These are phyloP conservation scores for Disparrhopalites patrizii DNA, from an alignment of 2,888 invertebrate species.

Conservation along the genomic window DNA sequence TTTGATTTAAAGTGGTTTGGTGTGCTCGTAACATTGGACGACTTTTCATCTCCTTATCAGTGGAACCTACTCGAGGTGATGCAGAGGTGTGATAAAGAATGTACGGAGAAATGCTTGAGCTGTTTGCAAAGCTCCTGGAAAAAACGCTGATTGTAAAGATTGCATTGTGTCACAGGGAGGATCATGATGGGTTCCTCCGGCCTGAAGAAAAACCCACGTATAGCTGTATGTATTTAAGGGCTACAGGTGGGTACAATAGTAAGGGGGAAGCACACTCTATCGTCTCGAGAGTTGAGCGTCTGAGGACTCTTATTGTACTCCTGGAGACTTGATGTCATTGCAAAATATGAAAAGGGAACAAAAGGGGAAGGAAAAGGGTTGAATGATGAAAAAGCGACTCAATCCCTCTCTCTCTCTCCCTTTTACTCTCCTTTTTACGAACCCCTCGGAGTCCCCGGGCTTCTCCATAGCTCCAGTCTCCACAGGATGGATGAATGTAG, in stretches of 20 bases:
- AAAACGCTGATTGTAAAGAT: neutral
- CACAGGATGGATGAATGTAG: neutral
- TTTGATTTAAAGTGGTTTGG: neutral
- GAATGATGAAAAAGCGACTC: slow-evolving; percentile 7
- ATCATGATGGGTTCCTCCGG: too few species aligned
- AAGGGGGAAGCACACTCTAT: neutral
- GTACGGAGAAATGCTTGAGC: neutral
- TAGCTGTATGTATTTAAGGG: too few species aligned
- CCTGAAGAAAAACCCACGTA: too few species aligned
- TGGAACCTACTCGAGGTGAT: neutral
- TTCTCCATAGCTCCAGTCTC: neutral
- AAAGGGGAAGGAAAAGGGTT: slow-evolving; percentile 16
- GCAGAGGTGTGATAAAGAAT: neutral
- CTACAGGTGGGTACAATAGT: too few species aligned
- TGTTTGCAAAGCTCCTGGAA: neutral
- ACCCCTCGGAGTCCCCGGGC: too few species aligned
- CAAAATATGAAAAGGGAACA: slow-evolving; percentile 16
- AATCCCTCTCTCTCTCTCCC: neutral
- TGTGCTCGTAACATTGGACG: neutral
- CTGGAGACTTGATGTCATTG: slow-evolving; percentile 12
- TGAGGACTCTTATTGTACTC: slow-evolving; percentile 6
- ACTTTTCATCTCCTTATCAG: neutral
- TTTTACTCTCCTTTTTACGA: neutral
- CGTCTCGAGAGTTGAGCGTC: slow-evolving; percentile 14
- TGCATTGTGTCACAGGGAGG: neutral